phyloP scores from a whole-genome alignment of 2,797 vertebrate genomes.

The Orestias chungarensis region DNA sequence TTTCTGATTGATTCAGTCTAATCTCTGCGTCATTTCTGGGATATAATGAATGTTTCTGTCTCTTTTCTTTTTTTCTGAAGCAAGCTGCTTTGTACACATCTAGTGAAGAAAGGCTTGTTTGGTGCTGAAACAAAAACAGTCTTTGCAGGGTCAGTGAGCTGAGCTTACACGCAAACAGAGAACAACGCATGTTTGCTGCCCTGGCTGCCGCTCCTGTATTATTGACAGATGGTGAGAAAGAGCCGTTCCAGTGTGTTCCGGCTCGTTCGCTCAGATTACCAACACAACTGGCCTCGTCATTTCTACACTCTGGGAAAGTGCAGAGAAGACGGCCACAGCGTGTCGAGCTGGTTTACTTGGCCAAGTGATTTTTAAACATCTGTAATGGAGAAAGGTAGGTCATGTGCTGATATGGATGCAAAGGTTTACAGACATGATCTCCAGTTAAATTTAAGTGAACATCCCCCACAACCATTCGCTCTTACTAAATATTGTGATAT shows the following conservation, averaged over 20 bases:
- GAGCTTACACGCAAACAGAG: conserved; percentile 30
- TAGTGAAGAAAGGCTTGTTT: conserved; percentile 22
- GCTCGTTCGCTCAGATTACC: conserved; percentile 49
- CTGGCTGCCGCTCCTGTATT: conserved; percentile 26
- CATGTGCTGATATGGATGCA: neutral
- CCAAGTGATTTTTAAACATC: conserved; percentile 32
- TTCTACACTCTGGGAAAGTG: conserved; percentile 35
- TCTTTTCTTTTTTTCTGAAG: no score
- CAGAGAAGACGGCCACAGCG: conserved; percentile 18
- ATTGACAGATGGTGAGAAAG: conserved; percentile 52
- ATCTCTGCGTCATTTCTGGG: neutral
- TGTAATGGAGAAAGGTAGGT: conserved; percentile 16
- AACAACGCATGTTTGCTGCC: conserved; percentile 18
- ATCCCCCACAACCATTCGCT: neutral
- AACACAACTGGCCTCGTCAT: conserved; percentile 44
- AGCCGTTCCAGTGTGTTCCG: conserved; percentile 41
- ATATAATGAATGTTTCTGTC: conserved; percentile 8
- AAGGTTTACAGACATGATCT: conserved; percentile 2
- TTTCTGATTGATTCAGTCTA: neutral
- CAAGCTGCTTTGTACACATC: conserved; percentile 20
- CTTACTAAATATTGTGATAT: no score
- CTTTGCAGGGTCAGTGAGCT: conserved; percentile 14
- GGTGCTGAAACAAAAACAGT: conserved; percentile 22
- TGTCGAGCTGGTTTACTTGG: conserved; percentile 12
- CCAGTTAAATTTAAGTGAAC: conserved; percentile 1